Evolutionary conservation across 53 echinoderm and acorn worm species (phyloP), one percentile per base, ranked within the genome.

Genomic region (Holothuria leucospilota): DNA sequence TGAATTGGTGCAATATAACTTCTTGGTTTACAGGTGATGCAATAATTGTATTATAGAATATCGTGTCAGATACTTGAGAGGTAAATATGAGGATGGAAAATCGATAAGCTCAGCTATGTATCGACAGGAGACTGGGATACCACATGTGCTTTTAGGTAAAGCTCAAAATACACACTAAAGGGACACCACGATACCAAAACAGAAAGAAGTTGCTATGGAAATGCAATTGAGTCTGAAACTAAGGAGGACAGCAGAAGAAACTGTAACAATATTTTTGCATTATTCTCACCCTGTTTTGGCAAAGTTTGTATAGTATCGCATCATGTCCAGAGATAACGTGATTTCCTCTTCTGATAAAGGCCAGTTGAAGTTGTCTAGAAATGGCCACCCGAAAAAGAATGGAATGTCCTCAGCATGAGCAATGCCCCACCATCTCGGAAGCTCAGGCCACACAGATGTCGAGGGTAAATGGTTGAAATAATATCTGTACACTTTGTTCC

Each of bases 351-450:
- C n/a, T 2, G 71, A 72, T 59, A 90, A 26, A 5, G 24, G 30
- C 30, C 88, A 88, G 18, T 83, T 89, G 11, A 27, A 29, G 68
- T 67, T 34, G 16, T 24, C 25, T 26, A 67, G 34, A 52, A 82
- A 89, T 28, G 85, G 82, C 27, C 86, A 89, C 18, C 92, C 92
- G 62, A 92, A 92, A 42, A 92, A 69, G 49, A 89, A 92, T 77
- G 89, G 92, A 20, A 89, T 16, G 58, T 92, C 92, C 60, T 92
- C 92, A 5, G 92, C 82, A 30, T 89, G 92, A 40, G 92, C 92
- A 69, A 92, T 89, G n/a, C 92, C 92, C 56, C 67, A 82, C 92
- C 91, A 87, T 29, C 3, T 29, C 18, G 88, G 88, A 29, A 69
- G 21, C n/a, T 64, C 41, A 23, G 82, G 70, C 92, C 92, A 92